These are phyloP conservation scores for Mythimna vitellina DNA, from an alignment of 2,888 invertebrate species.

Conservation along the genomic window DNA sequence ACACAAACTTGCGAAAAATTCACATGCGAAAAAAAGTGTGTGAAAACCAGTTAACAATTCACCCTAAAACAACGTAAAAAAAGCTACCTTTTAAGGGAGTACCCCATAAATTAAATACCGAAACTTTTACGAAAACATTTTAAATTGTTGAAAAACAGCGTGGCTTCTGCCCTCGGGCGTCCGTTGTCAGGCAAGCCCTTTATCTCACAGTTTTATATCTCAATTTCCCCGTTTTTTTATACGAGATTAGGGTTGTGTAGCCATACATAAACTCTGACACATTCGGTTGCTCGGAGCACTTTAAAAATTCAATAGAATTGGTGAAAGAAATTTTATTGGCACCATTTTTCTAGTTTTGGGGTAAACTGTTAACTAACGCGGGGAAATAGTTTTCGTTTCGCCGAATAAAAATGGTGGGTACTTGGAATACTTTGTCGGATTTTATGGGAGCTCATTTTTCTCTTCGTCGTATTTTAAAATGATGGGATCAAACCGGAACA, in stretches of 20 bases:
- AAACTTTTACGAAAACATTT: conserved; percentile 67
- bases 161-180: conserved; percentile 63
- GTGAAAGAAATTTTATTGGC: conserved; percentile 46
- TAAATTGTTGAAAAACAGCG: conserved; percentile 69
- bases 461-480: conserved; percentile 19
- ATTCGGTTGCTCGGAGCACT: conserved; percentile 28
- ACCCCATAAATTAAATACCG: conserved; percentile 62
- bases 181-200: conserved; percentile 64
- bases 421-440: conserved; percentile 26
- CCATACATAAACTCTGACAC: conserved; percentile 53
- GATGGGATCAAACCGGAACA: neutral
- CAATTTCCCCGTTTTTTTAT: conserved; percentile 77
- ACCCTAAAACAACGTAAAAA: conserved; percentile 38
- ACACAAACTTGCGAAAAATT: conserved; percentile 11
- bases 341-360: conserved; percentile 34
- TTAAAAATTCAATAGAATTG: conserved; percentile 58
- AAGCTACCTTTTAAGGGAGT: conserved; percentile 46
- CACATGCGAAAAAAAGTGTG: conserved; percentile 38
- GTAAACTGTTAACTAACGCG: conserved; percentile 41
- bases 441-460: conserved; percentile 28
- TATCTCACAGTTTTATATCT: conserved; percentile 82
- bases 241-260: conserved; percentile 56
- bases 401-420: conserved; percentile 23
- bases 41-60: conserved; percentile 40
- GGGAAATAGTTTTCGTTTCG: conserved; percentile 38